phyloP scores from a whole-genome alignment of 2,888 invertebrate genomes.

The Acronicta alni region DNA sequence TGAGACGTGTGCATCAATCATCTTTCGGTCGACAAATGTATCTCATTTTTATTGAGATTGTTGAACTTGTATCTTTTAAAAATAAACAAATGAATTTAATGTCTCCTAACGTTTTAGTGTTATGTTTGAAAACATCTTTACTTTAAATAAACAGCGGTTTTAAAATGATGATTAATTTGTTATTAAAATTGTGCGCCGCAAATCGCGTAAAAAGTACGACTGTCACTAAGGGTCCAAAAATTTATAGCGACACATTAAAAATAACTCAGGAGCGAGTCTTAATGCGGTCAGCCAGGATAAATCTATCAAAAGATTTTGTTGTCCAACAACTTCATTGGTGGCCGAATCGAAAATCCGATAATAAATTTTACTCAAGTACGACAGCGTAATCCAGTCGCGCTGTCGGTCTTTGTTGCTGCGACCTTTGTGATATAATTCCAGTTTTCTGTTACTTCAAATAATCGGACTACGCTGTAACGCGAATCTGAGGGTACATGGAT shows the following conservation, averaged over 20 bases:
- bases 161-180: constrained; percentile 56
- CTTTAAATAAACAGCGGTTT: constrained; percentile 42
- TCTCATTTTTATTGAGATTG: constrained; percentile 72
- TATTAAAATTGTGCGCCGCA: constrained; percentile 43
- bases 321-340: constrained; percentile 90
- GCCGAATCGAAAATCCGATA: constrained; percentile 89
- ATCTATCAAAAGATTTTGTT: constrained; percentile 90
- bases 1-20: constrained; percentile 82
- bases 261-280: constrained; percentile 84
- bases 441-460: constrained; percentile 85
- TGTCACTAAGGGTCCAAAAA: constrained; percentile 75
- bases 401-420: constrained; percentile 86
- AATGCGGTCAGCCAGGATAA: constrained; percentile 88
- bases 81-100: constrained; percentile 66
- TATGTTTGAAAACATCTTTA: constrained; percentile 22
- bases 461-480: constrained; percentile 78
- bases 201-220: constrained; percentile 69
- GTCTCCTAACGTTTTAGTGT: constrained; percentile 18
- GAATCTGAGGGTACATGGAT: constrained; percentile 72
- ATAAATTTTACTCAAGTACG: constrained; percentile 89
- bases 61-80: constrained; percentile 70
- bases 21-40: constrained; percentile 80
- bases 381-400: constrained; percentile 88
- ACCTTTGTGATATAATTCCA: constrained; percentile 85
- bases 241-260: constrained; percentile 85